Base-by-base conservation (phyloP, 2,888 invertebrate species). In the Caradrina clavipalpis region DNA sequence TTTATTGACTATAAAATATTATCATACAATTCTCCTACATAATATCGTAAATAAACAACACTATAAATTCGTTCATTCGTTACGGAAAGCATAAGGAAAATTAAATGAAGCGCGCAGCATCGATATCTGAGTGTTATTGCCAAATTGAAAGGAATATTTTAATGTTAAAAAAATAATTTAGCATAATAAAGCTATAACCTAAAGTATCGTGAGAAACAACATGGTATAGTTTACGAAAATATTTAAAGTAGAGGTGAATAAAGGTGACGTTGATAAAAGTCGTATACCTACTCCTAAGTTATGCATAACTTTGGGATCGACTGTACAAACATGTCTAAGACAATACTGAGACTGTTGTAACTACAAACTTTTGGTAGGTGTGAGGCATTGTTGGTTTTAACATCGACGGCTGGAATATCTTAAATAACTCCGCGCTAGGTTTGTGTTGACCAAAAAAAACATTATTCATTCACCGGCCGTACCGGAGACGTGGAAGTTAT, bases 281-380 rank as follows among this genome's bases (percentile, higher is more conserved):
- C 19, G n/a, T 53, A 39, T 17, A 31, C 47, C 19, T 35, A 31
- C 47, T 53, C 11, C 54, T 76, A 80, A 81, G 71, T 74, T 82
- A 84, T 82, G 77, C 76, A 75, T 82, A 79, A 74, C 72, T 81
- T 71, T 61, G 50, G 58, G 50, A 62, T 59, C 53, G 69, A 60
- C 65, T 76, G 67, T 56, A 58, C 67, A 80, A 69, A 74, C 64
- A 35, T 8, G 13, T 39, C 39, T 66, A 39, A 73, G 70, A 76
- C 65, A 76, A 76, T 71, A 81, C 69, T 57, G 54, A 50, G 65
- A 68, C 55, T 61, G 62, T 76, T 63, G 47, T 13, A 60, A 66
- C 54, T 64, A 59, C 51, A 60, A 69, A 61, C 55, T 73, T 72
- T 65, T 65, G 51, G 57, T 64, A 42, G 21, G 76, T 65, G 66